phyloP scores from a whole-genome alignment of 2,113 vertebrate species.

The Lamprotornis superbus region DNA sequence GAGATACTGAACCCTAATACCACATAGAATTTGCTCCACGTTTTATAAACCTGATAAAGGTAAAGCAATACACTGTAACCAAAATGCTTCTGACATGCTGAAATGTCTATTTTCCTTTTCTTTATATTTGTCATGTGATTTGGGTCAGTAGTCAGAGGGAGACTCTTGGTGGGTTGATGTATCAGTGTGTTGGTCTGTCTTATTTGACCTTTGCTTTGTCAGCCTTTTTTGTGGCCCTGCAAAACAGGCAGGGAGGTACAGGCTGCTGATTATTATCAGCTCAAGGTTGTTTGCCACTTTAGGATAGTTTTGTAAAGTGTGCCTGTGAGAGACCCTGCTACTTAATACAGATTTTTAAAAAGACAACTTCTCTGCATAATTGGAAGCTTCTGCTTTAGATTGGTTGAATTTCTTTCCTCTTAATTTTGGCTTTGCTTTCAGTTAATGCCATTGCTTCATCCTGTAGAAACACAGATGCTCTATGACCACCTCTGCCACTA shows the following conservation, averaged over 20 bases:
- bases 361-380: background rate
- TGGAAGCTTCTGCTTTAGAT: background rate
- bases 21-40: background rate
- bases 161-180: background rate
- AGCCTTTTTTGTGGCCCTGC: conserved; percentile 60
- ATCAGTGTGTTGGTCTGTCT: background rate
- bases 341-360: background rate
- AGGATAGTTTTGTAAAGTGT: background rate
- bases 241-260: background rate
- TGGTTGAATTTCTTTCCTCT: background rate
- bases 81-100: background rate
- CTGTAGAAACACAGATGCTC: background rate
- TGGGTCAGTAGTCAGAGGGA: background rate
- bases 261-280: background rate
- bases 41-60: background rate
- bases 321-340: background rate
- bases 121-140: background rate
- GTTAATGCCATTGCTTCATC: background rate
- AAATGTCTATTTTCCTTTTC: background rate
- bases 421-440: background rate
- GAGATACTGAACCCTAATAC: background rate
- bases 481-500: background rate
- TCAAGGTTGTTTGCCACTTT: background rate
- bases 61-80: background rate
- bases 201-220: background rate